These are phyloP conservation scores for Falco berigora DNA, from an alignment of 2,797 vertebrate species.

Conservation along the genomic window DNA sequence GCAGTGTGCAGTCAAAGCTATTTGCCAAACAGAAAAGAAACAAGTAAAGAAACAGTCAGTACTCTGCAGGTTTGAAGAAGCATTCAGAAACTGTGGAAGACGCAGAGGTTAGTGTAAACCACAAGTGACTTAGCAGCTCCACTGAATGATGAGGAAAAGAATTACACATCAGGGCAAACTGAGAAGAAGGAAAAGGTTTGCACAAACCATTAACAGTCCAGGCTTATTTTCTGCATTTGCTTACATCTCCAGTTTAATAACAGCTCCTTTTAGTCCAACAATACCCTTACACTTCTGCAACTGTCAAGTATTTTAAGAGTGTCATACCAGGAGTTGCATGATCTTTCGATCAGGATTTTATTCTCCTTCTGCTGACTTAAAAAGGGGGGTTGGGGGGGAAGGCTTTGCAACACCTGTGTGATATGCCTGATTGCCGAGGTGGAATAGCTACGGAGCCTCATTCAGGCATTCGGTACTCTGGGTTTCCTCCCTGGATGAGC, in stretches of 20 bases:
- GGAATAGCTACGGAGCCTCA: background rate
- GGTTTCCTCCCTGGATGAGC: background rate
- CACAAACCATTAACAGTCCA: background rate
- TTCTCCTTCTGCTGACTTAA: background rate
- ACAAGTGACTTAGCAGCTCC: background rate
- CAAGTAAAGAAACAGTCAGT: background rate
- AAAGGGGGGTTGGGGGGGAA: background rate
- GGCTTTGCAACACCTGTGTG: background rate
- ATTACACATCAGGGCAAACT: background rate
- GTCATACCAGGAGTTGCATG: background rate
- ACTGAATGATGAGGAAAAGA: background rate
- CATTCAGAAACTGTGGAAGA: background rate
- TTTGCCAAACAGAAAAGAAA: background rate
- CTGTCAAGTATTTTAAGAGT: background rate
- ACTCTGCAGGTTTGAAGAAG: background rate
- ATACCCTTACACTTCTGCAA: background rate
- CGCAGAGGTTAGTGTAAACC: background rate
- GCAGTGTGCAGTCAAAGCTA: background rate
- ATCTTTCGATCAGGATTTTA: background rate
- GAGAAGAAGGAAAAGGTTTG: background rate
- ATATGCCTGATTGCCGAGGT: background rate
- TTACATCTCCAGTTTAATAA: background rate
- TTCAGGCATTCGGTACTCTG: background rate
- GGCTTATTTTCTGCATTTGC: background rate
- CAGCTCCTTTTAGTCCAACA: background rate